These are phyloP conservation scores for Anoplius nigerrimus DNA, from an alignment of 2,888 invertebrate species.

Conservation along the genomic window DNA sequence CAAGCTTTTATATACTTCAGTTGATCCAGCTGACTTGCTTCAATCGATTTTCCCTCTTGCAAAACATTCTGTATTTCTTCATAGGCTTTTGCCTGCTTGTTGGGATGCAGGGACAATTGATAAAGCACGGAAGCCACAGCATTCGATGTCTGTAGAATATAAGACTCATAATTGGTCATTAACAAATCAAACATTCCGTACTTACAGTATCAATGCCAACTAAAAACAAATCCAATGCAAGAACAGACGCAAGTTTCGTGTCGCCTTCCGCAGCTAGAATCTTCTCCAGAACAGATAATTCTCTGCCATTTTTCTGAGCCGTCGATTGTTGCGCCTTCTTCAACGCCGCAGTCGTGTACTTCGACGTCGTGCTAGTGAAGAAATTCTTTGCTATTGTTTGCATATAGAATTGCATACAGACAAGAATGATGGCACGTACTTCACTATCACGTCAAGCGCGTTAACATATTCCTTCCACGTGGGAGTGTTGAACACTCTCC, in stretches of 20 bases:
- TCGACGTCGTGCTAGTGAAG: constrained; percentile 78
- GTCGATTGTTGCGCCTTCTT: constrained; percentile 63
- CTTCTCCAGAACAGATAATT: constrained; percentile 81
- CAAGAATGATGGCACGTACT: constrained; percentile 72
- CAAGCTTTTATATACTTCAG: constrained; percentile 84
- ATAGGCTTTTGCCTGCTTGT: constrained; percentile 80
- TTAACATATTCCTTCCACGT: constrained; percentile 80
- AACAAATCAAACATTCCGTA: constrained; percentile 9
- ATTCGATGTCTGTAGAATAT: constrained; percentile 81
- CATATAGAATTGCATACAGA: not conserved
- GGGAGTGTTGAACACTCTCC: constrained; percentile 81
- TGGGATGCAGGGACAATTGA: constrained; percentile 81
- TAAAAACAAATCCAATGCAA: constrained; percentile 85
- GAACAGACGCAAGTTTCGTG: constrained; percentile 81
- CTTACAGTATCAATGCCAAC: constrained; percentile 75
- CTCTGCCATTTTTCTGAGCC: constrained; percentile 71
- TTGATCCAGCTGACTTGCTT: constrained; percentile 78
- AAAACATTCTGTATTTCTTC: constrained; percentile 78
- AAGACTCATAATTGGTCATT: too few relatives aligned
- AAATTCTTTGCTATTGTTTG: not conserved
- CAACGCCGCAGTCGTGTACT: constrained; percentile 80
- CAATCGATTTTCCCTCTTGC: constrained; percentile 76
- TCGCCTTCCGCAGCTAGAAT: constrained; percentile 79
- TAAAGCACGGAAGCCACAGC: constrained; percentile 85
- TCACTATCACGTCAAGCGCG: constrained; percentile 82